Percentiles rank a stretch among this genome's conserved stretches.
Conservation (phyloP, 2,888 invertebrate genomes). For the Heliconius ismenius region DNA sequence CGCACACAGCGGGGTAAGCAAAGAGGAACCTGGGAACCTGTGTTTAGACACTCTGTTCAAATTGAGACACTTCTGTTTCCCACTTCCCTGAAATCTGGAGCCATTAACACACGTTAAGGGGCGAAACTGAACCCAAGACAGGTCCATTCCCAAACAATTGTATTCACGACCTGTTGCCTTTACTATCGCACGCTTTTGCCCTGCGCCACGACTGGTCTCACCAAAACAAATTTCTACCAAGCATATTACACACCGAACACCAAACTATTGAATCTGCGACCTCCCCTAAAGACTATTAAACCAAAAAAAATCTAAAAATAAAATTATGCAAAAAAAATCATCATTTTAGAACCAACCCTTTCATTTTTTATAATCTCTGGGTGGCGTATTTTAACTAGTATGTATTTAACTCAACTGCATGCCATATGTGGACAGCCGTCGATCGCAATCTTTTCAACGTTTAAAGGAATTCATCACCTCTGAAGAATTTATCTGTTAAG, state of each 20-base stretch:
- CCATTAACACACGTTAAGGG: no score
- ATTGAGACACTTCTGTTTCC: no score
- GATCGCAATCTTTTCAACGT: slow-evolving; percentile 56
- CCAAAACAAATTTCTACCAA: not conserved
- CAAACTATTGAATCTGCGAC: not conserved
- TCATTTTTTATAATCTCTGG: slow-evolving; percentile 49
- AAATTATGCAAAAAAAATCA: slow-evolving; percentile 23
- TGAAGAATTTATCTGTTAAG: not conserved
- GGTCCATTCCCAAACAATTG: no score
- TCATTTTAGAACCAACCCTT: slow-evolving; percentile 45
- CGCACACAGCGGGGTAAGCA: no score
- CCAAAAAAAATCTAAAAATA: slow-evolving; percentile 25
- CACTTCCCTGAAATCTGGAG: no score
- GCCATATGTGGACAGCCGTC: slow-evolving; percentile 62
- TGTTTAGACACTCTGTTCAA: no score
- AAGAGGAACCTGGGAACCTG: no score
- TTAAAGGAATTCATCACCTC: slow-evolving; percentile 58
- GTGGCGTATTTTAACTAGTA: slow-evolving; percentile 47
- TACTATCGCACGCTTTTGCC: no score
- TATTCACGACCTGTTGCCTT: not conserved
- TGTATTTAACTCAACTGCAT: slow-evolving; percentile 55
- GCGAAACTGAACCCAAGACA: no score
- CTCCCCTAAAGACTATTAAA: not conserved
- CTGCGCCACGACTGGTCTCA: not conserved
- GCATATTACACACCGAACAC: not conserved